Evolutionary conservation across 2,888 invertebrate genomes (phyloP).

Genomic region (Chalcosyrphus nemorum): DNA sequence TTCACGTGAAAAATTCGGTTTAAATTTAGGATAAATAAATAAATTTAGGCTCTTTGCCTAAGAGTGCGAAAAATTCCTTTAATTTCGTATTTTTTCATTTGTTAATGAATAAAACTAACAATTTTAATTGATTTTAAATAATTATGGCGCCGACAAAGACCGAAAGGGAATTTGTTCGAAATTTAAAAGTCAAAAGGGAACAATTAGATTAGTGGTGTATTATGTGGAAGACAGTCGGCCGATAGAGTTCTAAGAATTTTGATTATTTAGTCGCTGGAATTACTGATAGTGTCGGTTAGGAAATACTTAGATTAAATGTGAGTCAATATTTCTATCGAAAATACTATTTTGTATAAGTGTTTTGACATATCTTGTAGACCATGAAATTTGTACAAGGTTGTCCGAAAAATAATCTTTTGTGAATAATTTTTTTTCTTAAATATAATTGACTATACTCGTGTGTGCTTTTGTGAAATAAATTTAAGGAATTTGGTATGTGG

Average conservation of each 20-base stretch:
- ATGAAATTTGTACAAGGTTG: no score
- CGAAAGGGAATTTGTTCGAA: not conserved
- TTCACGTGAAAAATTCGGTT: slow-evolving; percentile 22
- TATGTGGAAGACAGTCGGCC: not conserved
- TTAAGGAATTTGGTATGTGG: no score
- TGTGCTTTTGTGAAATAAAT: no score
- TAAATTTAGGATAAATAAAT: not conserved
- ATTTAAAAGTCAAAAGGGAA: not conserved
- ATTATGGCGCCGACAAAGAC: slow-evolving; percentile 15
- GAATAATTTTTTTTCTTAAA: no score
- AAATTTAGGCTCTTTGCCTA: not conserved
- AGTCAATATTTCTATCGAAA: no score
- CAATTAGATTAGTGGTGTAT: slow-evolving; percentile 2
- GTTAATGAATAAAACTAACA: not conserved
- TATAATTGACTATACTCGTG: no score
- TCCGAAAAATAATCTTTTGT: no score
- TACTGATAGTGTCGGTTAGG: not conserved
- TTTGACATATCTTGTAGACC: no score
- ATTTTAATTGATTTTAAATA: slow-evolving; percentile 1
- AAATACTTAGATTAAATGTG: not conserved
- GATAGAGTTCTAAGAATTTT: not conserved
- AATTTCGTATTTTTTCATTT: not conserved
- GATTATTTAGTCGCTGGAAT: not conserved
- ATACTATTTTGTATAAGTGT: no score
- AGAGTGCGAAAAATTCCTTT: slow-evolving; percentile 7